A percentile compares a stretch with the other conserved stretches of the same genome.
Conservation (phyloP, 1,140 invertebrate genomes). For the Diplogasteroides magnus region DNA sequence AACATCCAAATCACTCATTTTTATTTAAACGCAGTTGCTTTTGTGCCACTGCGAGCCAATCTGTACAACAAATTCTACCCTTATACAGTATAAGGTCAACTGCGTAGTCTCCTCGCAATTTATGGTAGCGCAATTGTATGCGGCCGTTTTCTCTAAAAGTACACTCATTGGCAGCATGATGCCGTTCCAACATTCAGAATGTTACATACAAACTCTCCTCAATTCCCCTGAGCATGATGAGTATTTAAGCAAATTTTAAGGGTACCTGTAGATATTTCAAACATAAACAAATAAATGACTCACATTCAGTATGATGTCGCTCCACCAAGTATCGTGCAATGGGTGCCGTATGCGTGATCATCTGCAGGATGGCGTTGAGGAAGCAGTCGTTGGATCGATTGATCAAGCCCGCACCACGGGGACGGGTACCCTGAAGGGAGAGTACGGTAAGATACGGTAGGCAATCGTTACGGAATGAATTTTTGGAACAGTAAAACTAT, state of each 20-base stretch:
- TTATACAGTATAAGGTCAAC: too few species aligned
- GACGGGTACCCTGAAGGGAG: background rate
- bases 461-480: conserved; percentile 14
- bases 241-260: too few species aligned
- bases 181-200: too few species aligned
- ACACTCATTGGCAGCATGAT: background rate
- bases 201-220: too few species aligned
- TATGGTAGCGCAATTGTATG: too few species aligned
- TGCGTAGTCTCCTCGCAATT: too few species aligned
- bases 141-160: too few species aligned
- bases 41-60: too few species aligned
- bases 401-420: conserved; percentile 9
- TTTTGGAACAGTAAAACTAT: background rate
- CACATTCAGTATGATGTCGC: conserved; percentile 10
- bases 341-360: conserved; percentile 22
- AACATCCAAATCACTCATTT: too few species aligned
- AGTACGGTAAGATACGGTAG: background rate
- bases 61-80: too few species aligned
- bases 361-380: conserved; percentile 27
- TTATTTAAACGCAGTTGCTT: too few species aligned
- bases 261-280: background rate
- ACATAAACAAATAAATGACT: background rate
- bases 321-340: conserved; percentile 23
- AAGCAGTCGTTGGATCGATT: conserved; percentile 30
- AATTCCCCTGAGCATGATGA: too few species aligned